Base-by-base conservation (phyloP, 2,888 invertebrate genomes). In the Harmothoe impar region DNA sequence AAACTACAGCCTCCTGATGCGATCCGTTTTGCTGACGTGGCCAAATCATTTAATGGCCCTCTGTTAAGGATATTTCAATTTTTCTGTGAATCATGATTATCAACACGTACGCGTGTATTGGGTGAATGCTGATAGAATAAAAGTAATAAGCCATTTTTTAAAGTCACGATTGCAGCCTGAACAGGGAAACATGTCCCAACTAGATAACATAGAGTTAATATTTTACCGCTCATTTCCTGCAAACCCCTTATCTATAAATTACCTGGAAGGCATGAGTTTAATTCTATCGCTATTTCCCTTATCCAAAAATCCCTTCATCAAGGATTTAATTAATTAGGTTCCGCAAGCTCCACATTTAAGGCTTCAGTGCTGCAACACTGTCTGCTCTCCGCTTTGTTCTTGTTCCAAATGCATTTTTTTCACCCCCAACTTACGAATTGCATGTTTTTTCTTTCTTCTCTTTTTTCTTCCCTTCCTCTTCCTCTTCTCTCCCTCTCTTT, bases 401-500 rank as follows among this genome's bases (percentile, higher is more conserved):
- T 72, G 72, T 35, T 81, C 12, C 81, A 81, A 77, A 15, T 33
- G 77, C 77, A 31, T 77, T 81, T 35, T 33, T 81, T 81, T 81
- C 81, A 81, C 43, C 81, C 81, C 43, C 33, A 81, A 81, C 81
- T 81, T 81, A 81, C 81, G 35, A 33, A 35, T 86, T 86, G 86
- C 86, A 86, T 86, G 86, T 86, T 52, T 52, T 86, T 84, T 86
- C 56, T 86, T 86, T 86, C 54, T 56, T 56, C 86, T 56, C 54
- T 54, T 86, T 54, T 54, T 56, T 86, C 33, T 86, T 54, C 54
- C 54, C 54, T 7, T 20, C 86, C n/a, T 25, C 33, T 56, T 56
- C 31, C 29, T 20, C 84, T 52, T 84, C 52, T 35, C 25, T 17
- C 3, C 78, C 43, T 29, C 51, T 31, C 29, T 52, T 86, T 56